These are phyloP conservation scores for Psittacara wagleri DNA, from an alignment of 2,113 vertebrate genomes.

Conservation along the genomic window DNA sequence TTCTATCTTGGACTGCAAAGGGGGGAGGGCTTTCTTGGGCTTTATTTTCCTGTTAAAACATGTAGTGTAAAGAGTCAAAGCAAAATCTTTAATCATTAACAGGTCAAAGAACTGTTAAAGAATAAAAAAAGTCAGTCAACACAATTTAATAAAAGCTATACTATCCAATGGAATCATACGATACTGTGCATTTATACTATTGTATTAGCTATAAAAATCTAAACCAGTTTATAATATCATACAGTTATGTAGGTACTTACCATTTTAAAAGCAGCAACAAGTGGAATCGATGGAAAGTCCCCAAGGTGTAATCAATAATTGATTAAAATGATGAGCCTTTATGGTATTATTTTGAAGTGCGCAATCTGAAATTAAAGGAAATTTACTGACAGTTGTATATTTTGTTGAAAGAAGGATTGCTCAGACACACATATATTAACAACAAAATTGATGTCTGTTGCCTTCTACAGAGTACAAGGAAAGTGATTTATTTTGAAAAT, in stretches of 20 bases:
- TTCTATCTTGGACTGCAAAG: background rate
- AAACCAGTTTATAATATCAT: conserved; percentile 11
- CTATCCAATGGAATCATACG: background rate
- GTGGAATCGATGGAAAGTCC: background rate
- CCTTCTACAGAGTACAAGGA: conserved; percentile 52
- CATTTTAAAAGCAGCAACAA: conserved; percentile 33
- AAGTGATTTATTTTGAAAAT: conserved; percentile 70
- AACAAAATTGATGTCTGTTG: conserved; percentile 63
- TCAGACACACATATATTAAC: conserved; percentile 32
- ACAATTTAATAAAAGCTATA: conserved; percentile 24
- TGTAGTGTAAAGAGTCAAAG: conserved; percentile 41
- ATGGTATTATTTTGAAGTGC: conserved; percentile 13
- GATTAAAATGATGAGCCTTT: conserved; percentile 48
- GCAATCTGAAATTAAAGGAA: conserved; percentile 62
- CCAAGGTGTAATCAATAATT: conserved; percentile 27
- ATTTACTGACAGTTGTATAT: conserved; percentile 23
- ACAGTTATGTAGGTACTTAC: conserved; percentile 62
- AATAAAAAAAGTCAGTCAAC: conserved; percentile 12
- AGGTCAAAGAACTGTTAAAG: conserved; percentile 57
- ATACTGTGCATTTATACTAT: conserved; percentile 8
- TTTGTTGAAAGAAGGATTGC: conserved; percentile 20
- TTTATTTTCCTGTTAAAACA: conserved; percentile 16
- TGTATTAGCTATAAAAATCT: conserved; percentile 21
- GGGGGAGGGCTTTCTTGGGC: background rate
- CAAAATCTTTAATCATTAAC: conserved; percentile 56